Conservation (phyloP, 2,113 vertebrate species). For the Petrocephalus microphthalmus region DNA sequence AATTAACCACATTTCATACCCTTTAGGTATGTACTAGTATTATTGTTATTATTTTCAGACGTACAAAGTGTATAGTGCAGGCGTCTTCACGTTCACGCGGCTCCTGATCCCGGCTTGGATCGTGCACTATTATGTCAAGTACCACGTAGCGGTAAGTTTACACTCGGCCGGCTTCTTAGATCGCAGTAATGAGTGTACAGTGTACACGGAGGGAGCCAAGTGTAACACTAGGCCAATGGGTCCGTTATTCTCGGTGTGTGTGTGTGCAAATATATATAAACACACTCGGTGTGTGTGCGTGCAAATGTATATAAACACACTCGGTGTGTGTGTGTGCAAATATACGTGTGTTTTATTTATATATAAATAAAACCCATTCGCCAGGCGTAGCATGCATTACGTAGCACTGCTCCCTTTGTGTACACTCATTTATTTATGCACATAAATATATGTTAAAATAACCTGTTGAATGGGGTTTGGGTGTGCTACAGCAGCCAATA, state of each 20-base stretch:
- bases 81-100: constrained; percentile 55
- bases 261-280: too few species aligned
- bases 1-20: background rate
- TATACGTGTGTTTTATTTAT: too few species aligned
- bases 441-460: background rate
- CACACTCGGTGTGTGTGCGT: too few species aligned
- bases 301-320: too few species aligned
- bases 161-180: background rate
- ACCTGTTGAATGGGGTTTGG: background rate
- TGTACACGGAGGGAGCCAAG: too few species aligned
- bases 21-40: background rate
- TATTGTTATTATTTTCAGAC: constrained; percentile 49
- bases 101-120: constrained; percentile 74
- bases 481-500: background rate
- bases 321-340: too few species aligned
- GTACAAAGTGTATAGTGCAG: constrained; percentile 61
- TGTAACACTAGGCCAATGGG: too few species aligned
- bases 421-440: background rate
- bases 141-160: constrained; percentile 73
- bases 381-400: too few species aligned
- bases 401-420: too few species aligned
- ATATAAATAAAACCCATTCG: background rate
- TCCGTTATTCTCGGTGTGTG: background rate
- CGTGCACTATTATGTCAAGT: constrained; percentile 75
- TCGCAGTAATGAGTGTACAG: too few species aligned